A percentile compares a stretch with the other conserved stretches of the same genome.
These are phyloP conservation scores for Halictus ligatus DNA, from an alignment of 2,888 invertebrate genomes.

Conservation along the genomic window DNA sequence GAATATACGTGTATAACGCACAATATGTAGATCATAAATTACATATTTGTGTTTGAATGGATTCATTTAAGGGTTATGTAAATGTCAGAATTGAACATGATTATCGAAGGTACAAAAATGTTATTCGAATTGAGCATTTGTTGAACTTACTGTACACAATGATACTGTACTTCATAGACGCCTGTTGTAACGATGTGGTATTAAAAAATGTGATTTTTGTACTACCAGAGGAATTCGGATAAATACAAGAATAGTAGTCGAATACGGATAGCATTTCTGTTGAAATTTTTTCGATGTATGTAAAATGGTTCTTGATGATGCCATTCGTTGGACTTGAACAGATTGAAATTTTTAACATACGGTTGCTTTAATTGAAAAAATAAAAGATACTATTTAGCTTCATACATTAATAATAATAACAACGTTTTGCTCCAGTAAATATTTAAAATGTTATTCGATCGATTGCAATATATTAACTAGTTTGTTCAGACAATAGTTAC, in stretches of 20 bases:
- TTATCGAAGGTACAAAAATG: conserved; percentile 32
- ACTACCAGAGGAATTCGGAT: conserved; percentile 41
- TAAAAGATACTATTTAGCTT: conserved; percentile 27
- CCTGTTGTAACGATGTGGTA: conserved; percentile 37
- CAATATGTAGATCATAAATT: conserved; percentile 61
- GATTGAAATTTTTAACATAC: conserved; percentile 18
- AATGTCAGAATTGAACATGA: conserved; percentile 26
- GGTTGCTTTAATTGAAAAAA: conserved; percentile 12
- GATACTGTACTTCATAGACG: conserved; percentile 30
- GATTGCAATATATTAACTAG: conserved; percentile 28
- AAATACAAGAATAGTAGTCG: conserved; percentile 27
- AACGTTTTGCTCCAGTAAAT: conserved; percentile 11
- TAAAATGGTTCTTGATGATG: conserved; percentile 18
- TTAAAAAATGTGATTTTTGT: conserved; percentile 42
- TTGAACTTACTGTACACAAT: conserved; percentile 31
- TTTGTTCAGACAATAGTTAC: conserved; percentile 20
- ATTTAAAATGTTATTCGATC: conserved; percentile 16
- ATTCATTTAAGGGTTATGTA: conserved; percentile 33
- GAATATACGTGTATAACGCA: conserved; percentile 54
- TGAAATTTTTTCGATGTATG: conserved; percentile 19
- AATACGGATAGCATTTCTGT: conserved; percentile 42
- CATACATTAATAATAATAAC: conserved; percentile 13
- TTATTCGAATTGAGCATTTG: conserved; percentile 46
- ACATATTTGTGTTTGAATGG: conserved; percentile 38
- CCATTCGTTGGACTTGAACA: conserved; percentile 16